Conservation (phyloP, 2,113 vertebrate species). For the Pterocles gutturalis region DNA sequence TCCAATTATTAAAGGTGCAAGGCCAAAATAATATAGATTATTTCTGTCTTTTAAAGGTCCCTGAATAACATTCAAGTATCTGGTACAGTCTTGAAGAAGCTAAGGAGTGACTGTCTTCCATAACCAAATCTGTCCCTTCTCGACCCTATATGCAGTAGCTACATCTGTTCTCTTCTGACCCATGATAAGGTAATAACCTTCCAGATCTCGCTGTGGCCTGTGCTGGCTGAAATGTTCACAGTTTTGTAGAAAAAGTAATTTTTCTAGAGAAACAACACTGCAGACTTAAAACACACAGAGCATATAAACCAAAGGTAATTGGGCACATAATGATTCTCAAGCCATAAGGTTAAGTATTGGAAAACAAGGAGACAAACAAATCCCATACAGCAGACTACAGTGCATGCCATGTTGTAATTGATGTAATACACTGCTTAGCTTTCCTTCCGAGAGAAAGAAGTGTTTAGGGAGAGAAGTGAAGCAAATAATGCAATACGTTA, state of each 20-base stretch:
- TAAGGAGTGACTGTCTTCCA: neutral
- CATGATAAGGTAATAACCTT: neutral
- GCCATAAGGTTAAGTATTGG: constrained; percentile 44
- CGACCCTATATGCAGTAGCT: neutral
- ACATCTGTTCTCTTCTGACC: constrained; percentile 53
- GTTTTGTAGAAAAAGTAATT: neutral
- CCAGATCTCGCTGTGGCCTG: neutral
- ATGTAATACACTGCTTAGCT: neutral
- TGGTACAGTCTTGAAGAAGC: neutral
- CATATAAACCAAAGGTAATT: constrained; percentile 59
- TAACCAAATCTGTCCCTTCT: constrained; percentile 10
- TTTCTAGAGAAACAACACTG: neutral
- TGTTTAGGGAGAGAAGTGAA: constrained; percentile 10
- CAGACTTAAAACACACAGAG: constrained; percentile 13
- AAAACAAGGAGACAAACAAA: constrained; percentile 62
- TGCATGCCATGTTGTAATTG: neutral
- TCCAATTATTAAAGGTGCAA: constrained; percentile 32
- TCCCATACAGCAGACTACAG: neutral
- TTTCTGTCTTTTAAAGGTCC: constrained; percentile 21
- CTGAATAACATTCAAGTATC: neutral
- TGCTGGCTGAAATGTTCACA: neutral
- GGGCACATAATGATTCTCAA: constrained; percentile 37
- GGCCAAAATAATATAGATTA: constrained; percentile 14
- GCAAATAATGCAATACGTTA: neutral
- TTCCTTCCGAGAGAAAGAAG: neutral